Conservation (phyloP, 2,888 invertebrate genomes). For the Pollenia angustigena region DNA sequence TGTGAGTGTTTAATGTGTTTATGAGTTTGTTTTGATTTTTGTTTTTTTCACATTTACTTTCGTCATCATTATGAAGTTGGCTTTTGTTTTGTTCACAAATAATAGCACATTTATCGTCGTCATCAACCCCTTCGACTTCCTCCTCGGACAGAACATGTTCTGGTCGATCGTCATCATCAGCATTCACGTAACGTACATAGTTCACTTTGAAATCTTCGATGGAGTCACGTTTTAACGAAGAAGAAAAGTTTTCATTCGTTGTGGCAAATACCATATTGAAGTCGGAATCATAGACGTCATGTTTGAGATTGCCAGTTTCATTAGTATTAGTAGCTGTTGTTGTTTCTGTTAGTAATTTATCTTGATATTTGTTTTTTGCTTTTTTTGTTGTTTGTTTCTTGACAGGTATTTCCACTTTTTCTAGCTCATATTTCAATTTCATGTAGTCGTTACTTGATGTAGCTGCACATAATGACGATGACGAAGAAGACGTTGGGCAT, state of each 20-base stretch:
- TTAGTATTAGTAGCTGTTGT: conserved; percentile 19
- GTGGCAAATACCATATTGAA: conserved; percentile 29
- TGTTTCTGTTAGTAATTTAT: conserved; percentile 60
- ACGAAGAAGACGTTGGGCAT: conserved; percentile 54
- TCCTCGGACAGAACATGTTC: conserved; percentile 50
- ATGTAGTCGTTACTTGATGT: conserved; percentile 28
- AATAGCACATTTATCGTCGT: conserved; percentile 28
- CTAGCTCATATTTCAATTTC: conserved; percentile 66
- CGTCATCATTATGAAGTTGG: conserved; percentile 61
- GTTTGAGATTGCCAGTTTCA: conserved; percentile 36
- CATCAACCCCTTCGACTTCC: conserved; percentile 38
- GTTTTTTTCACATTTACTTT: conserved; percentile 61
- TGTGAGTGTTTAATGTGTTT: conserved; percentile 42
- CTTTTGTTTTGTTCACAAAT: conserved; percentile 55
- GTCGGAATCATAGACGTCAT: conserved; percentile 48
- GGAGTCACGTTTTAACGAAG: conserved; percentile 65
- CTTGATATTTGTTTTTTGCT: conserved; percentile 41
- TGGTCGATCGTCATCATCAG: conserved; percentile 51
- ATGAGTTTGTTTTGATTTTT: conserved; percentile 67
- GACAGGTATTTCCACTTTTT: conserved; percentile 73
- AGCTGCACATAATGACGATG: conserved; percentile 24
- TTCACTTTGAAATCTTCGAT: conserved; percentile 70
- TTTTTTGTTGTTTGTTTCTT: conserved; percentile 52
- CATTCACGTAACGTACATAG: conserved; percentile 61
- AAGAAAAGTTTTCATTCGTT: conserved; percentile 61